Conservation (phyloP, 2,888 invertebrate genomes). For the Parnassius smintheus region DNA sequence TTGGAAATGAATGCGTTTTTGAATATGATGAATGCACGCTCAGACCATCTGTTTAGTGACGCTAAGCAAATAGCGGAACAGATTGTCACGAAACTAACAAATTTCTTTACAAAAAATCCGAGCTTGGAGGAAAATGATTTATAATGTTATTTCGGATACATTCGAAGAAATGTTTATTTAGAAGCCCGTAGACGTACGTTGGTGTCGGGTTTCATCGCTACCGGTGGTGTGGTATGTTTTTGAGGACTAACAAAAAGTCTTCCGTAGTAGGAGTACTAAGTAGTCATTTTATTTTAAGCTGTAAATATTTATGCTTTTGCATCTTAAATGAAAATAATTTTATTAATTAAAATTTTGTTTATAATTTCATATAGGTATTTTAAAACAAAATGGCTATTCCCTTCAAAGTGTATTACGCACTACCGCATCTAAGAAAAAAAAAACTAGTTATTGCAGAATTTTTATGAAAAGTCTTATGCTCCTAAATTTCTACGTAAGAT, state of each 20-base stretch:
- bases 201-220: constrained; percentile 57
- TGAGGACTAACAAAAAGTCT: constrained; percentile 38
- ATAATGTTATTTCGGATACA: constrained; percentile 76
- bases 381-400: too few species aligned
- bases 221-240: constrained; percentile 35
- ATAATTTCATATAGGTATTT: too few species aligned
- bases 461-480: too few species aligned
- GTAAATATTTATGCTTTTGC: too few species aligned
- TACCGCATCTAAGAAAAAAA: too few species aligned
- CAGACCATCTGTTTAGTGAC: constrained; percentile 70
- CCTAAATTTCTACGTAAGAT: too few species aligned
- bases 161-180: constrained; percentile 66
- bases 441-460: too few species aligned
- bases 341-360: too few species aligned
- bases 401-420: too few species aligned
- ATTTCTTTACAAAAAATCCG: constrained; percentile 63
- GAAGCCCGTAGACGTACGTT: constrained; percentile 47
- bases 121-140: constrained; percentile 68
- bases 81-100: constrained; percentile 78
- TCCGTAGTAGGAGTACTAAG: too few species aligned
- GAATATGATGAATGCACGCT: constrained; percentile 64
- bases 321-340: too few species aligned
- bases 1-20: constrained; percentile 59
- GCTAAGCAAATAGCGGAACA: constrained; percentile 80
- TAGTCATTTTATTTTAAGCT: too few species aligned